Evolutionary conservation across 2,113 vertebrate species (phyloP), one percentile per base, ranked within the genome.

Genomic region (Mohoua ochrocephala): DNA sequence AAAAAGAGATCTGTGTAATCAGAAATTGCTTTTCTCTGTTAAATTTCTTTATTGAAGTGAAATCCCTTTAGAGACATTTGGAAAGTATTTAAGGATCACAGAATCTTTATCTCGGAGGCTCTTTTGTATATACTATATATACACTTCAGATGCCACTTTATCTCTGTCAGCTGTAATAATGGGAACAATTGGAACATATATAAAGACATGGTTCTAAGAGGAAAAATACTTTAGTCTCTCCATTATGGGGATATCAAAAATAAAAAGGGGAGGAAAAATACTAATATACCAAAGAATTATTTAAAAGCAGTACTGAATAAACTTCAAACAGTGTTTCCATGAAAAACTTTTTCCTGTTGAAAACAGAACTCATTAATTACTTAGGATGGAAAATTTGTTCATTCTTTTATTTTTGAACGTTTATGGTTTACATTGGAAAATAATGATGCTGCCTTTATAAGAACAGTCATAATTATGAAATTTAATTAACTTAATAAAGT

Each of bases 61-160:
- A 97, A 95, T 68, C 83, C 60, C 90, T 95, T 95, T 23, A 89
- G 60, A 94, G 87, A 95, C 19, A 44, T 94, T 93, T 92, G 75
- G 68, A 85, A 95, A 96, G 79, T 89, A 94, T 93, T 98, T 95
- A 84, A 91, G 49, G 84, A 97, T 96, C 91, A 95, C 69, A 92
- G 37, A 61, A 82, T 91, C 47, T 53, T 75, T 86, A 89, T 88
- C 93, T 87, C 7, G 7, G 68, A 94, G 80, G 23, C 68, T 83
- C 63, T 69, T 93, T 93, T 95, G 73, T 95, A 44, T 87, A 64
- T 56, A 81, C n/a, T 65, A 44, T 47, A 74, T 65, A 47, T 44
- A 73, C 14, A 50, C 22, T 63, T 95, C 85, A 65, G 84, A 84
- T 87, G 45, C 86, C 74, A 91, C 57, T 94, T 97, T 95, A 81